phyloP scores from a whole-genome alignment of 2,888 invertebrate species.

The Caenorhabditis becei region DNA sequence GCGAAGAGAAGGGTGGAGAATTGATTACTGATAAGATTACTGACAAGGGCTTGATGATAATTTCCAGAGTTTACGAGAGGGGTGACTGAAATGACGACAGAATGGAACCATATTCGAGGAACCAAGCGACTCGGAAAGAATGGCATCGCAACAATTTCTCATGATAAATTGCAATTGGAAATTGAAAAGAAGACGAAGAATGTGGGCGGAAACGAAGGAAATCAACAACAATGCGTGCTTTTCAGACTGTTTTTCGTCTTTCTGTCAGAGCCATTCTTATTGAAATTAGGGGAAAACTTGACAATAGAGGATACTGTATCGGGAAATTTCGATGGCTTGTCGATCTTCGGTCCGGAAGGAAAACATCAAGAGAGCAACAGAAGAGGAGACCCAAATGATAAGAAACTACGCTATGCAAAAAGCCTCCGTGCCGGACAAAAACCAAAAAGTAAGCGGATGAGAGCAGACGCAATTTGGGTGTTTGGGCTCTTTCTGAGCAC shows the following conservation, averaged over 20 bases:
- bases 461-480: background rate
- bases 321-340: background rate
- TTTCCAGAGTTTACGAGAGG: conserved; percentile 22
- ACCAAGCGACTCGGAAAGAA: conserved; percentile 6
- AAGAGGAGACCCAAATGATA: too few species aligned
- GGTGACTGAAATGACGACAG: conserved; percentile 39
- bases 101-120: background rate
- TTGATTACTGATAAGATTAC: conserved; percentile 10
- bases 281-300: background rate
- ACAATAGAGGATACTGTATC: background rate
- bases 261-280: background rate
- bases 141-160: conserved; percentile 24
- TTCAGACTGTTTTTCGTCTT: background rate
- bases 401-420: too few species aligned
- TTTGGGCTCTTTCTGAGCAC: too few species aligned
- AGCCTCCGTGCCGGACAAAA: background rate
- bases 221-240: background rate
- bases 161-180: conserved; percentile 30
- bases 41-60: conserved; percentile 22
- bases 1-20: background rate
- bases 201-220: background rate
- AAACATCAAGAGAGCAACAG: background rate
- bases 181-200: conserved; percentile 4
- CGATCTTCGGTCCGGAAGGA: background rate
- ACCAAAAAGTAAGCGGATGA: background rate